Base-by-base conservation (phyloP, 1,140 invertebrate species). In the Sarcophaga bullata region DNA sequence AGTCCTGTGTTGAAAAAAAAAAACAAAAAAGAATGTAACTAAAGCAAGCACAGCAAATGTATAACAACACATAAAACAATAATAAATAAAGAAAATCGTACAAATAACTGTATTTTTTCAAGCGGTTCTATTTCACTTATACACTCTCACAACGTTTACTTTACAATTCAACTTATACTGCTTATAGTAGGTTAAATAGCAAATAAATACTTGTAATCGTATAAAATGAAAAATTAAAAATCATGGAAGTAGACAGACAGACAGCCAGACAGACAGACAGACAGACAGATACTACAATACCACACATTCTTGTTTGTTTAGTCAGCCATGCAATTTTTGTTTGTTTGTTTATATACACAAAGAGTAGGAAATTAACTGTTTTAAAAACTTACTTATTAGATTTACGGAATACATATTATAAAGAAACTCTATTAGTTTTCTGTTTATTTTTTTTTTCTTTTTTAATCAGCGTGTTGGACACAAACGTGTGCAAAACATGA, bases 281-380 rank as follows among this genome's bases (percentile, higher is more conserved):
- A 37, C 49, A 49, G 47, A 49, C 17, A 19, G 8, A 52, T 3
- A 78, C 46, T 13, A 50, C 75, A 17, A 68, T 6, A 49, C 75
- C 8, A 78, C 17, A 25, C 75, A 78, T 76, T 76, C 75, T 50
- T 78, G 48, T 25, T 78, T 50, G 75, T 49, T 78, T 78, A 78
- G 75, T 78, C 75, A 78, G 75, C 75, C 75, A 50, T 78, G 75
- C 75, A 78, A 78, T 78, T 78, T 19, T 78, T 58, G 54, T 58
- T 37, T 37, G 25, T 37, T 2, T 37, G 25, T 37, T 2, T 4
- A 37, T 37, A 37, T 37, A 4, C 4, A 37, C 25, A 37, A 4
- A 37, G 13, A 58, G 75, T 48, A 50, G 75, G 75, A 78, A 78
- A 50, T 78, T 78, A 50, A 78, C 75, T 78, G 75, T 78, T 78